A percentile compares a stretch with the other conserved stretches of the same genome.
Conservation (phyloP, 2,797 vertebrate genomes). For the Silurus lanzhouensis region DNA sequence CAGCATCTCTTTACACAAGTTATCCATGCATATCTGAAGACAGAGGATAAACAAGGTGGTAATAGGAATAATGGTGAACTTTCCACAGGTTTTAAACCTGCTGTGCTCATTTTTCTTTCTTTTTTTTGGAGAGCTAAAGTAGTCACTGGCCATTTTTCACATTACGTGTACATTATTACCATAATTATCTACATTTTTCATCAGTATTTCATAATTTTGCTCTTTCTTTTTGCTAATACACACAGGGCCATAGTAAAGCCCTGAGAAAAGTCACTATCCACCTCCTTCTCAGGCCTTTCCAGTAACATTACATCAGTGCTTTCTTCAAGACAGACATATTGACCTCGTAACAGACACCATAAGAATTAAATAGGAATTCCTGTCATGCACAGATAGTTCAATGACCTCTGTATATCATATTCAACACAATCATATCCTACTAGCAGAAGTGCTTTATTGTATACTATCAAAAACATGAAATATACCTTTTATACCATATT, state of each 20-base stretch:
- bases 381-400: not conserved
- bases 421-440: not conserved
- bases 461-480: not conserved
- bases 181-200: slow-evolving; percentile 47
- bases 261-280: not conserved
- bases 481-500: too few species aligned
- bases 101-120: slow-evolving; percentile 23
- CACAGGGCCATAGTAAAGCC: too few species aligned
- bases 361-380: not conserved
- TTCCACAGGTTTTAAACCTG: slow-evolving; percentile 34
- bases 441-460: not conserved
- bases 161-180: slow-evolving; percentile 53
- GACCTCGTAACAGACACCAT: not conserved
- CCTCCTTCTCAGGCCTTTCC: not conserved
- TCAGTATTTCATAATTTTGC: slow-evolving; percentile 29
- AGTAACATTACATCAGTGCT: not conserved
- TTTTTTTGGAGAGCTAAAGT: not conserved
- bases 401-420: not conserved
- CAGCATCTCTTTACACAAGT: slow-evolving; percentile 43
- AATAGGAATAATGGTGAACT: slow-evolving; percentile 55
- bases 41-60: slow-evolving; percentile 52
- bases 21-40: slow-evolving; percentile 49
- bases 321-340: not conserved
- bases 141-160: slow-evolving; percentile 52
- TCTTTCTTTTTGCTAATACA: slow-evolving; percentile 10